These are phyloP conservation scores for Erebia epiphron DNA, from an alignment of 2,888 invertebrate species.

Conservation along the genomic window DNA sequence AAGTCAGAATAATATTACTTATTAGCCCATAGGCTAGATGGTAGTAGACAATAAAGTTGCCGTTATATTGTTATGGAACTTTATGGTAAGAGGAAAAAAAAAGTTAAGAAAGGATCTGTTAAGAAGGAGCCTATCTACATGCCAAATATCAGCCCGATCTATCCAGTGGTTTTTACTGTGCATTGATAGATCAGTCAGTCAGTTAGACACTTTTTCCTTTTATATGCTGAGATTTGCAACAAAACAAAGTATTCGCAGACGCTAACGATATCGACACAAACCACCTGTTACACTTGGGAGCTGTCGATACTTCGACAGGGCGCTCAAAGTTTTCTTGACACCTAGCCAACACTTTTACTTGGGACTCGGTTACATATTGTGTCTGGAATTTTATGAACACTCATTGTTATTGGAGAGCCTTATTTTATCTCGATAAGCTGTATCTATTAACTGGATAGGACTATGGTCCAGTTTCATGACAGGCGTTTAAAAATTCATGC, in stretches of 20 bases:
- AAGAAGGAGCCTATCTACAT: too few relatives aligned
- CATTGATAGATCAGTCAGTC: too few relatives aligned
- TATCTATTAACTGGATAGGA: conserved; percentile 1
- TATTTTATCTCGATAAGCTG: conserved; percentile 11
- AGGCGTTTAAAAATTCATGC: too few relatives aligned
- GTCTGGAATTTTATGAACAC: conserved; percentile 19
- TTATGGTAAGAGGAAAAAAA: too few relatives aligned
- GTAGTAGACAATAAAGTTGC: too few relatives aligned
- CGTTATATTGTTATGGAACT: too few relatives aligned
- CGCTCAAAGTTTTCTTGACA: conserved; percentile 43
- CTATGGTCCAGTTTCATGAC: not conserved
- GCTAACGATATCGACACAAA: conserved; percentile 34
- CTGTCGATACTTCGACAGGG: conserved; percentile 37
- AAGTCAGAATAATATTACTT: too few relatives aligned
- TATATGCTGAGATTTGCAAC: not conserved
- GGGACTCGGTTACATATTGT: conserved; percentile 20
- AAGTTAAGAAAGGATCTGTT: too few relatives aligned
- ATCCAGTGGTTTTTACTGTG: too few relatives aligned
- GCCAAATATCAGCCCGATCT: too few relatives aligned
- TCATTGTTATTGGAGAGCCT: conserved; percentile 14
- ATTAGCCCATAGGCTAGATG: too few relatives aligned
- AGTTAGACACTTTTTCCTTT: too few relatives aligned
- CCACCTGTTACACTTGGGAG: conserved; percentile 43
- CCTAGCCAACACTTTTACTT: conserved; percentile 41
- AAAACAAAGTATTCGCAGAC: conserved; percentile 10